These are phyloP conservation scores for Acanthurus tractus DNA, from an alignment of 2,797 vertebrate genomes.

Conservation along the genomic window DNA sequence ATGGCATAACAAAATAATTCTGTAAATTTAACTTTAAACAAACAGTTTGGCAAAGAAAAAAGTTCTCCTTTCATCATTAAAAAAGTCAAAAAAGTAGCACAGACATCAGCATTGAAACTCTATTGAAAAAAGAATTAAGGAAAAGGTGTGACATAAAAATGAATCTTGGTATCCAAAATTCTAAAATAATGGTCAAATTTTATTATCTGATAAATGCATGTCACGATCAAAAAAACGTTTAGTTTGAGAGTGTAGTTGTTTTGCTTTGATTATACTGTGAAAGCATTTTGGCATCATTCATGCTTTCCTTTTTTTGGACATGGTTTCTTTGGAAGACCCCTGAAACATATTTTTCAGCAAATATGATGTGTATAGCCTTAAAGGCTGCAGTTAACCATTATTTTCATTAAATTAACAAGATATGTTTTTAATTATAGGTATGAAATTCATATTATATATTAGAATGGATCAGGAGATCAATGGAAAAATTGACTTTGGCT, in stretches of 20 bases:
- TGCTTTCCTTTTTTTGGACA: not conserved
- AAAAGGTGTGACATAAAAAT: not conserved
- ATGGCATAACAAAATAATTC: too few species aligned
- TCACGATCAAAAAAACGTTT: not conserved
- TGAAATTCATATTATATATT: too few species aligned
- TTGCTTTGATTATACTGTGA: not conserved
- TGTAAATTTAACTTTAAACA: not conserved
- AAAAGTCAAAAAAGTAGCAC: not conserved
- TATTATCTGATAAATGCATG: not conserved
- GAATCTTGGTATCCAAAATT: not conserved
- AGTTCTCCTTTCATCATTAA: not conserved
- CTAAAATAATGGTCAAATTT: not conserved
- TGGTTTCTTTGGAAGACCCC: not conserved
- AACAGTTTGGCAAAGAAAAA: not conserved
- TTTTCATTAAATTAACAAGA: constrained; percentile 6
- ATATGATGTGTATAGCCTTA: constrained; percentile 8
- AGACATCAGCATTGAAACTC: not conserved
- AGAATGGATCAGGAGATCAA: not conserved
- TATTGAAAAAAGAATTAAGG: not conserved
- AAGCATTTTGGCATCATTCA: not conserved
- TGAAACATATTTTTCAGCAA: constrained; percentile 4
- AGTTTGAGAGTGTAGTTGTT: not conserved
- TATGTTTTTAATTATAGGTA: not conserved
- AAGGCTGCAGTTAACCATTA: not conserved
- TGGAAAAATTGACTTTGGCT: not conserved